Base-by-base conservation (phyloP, 2,113 vertebrate species). In the Chaetodon auriga region DNA sequence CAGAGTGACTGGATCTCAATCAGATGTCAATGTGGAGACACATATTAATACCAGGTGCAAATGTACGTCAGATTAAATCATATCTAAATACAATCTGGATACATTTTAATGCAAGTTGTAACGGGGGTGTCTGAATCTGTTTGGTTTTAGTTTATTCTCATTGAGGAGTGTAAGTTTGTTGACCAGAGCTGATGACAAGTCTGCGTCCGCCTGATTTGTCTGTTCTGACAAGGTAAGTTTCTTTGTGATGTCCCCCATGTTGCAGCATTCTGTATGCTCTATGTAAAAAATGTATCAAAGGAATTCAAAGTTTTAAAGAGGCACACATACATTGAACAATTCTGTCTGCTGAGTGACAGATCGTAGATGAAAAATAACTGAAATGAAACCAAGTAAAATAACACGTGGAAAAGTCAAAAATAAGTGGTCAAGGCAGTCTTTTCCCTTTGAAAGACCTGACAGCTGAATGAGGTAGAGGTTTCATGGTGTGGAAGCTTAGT, bases 381-480 rank as follows among this genome's bases (percentile, higher is more conserved):
- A 90, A 87, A 95, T 96, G 91, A 96, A 92, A 93, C 94, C 51
- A 68, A 73, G 69, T 80, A 95, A 88, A 90, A 84, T 54, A 49
- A 85, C 87, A 85, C 83, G 35, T 86, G 86, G 89, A 84, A 92
- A 72, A 84, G 51, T 70, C 68, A 15, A 89, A 90, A 87, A 75
- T 71, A 91, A 98, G 97, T 97, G 97, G 97, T 98, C 96, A 97
- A 96, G 96, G 96, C 96, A 96, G 96, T 97, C 96, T 96, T 96
- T 96, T 97, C 96, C 96, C 96, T 97, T 97, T 93, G 91, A 97
- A 97, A 97, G 96, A 97, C 95, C 95, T 96, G 97, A 96, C 96
- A 97, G 96, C 95, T 96, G 96, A 89, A 96, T 98, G 97, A 98
- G 97, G 97, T 99, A 99, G 97, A 97, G 96, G 95, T 97, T 78